Evolutionary conservation across 2,888 invertebrate species (phyloP).

Genomic region (Diplazon laetatorius): DNA sequence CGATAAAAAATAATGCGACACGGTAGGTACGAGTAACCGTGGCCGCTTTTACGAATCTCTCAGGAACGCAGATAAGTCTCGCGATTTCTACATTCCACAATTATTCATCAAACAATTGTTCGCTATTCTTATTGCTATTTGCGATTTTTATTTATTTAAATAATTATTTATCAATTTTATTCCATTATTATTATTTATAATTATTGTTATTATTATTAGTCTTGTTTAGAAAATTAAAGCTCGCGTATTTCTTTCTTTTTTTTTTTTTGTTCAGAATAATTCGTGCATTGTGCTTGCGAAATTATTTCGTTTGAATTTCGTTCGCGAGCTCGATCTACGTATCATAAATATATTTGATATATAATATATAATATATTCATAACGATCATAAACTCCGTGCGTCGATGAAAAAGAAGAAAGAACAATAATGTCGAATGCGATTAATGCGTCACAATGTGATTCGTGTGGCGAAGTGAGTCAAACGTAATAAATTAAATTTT

Average conservation of each 20-base stretch:
- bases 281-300: conserved; percentile 15
- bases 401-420: too few relatives aligned
- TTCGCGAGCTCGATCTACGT: conserved; percentile 27
- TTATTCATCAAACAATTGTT: not conserved
- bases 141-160: too few relatives aligned
- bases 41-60: conserved; percentile 24
- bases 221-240: conserved; percentile 30
- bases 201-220: too few relatives aligned
- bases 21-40: conserved; percentile 39
- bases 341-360: conserved; percentile 41
- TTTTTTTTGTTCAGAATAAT: conserved; percentile 40
- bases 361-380: not conserved
- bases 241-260: too few relatives aligned
- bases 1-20: conserved; percentile 31
- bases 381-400: conserved; percentile 9
- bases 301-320: conserved; percentile 16
- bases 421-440: too few relatives aligned
- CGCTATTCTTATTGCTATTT: conserved; percentile 2
- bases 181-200: too few relatives aligned
- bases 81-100: conserved; percentile 13
- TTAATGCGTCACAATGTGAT: conserved; percentile 40
- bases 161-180: too few relatives aligned
- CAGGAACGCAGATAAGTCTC: conserved; percentile 34
- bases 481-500: conserved; percentile 31
- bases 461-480: conserved; percentile 20